Evolutionary conservation across 1,140 invertebrate genomes (phyloP).

Genomic region (Rhopalosiphum padi): DNA sequence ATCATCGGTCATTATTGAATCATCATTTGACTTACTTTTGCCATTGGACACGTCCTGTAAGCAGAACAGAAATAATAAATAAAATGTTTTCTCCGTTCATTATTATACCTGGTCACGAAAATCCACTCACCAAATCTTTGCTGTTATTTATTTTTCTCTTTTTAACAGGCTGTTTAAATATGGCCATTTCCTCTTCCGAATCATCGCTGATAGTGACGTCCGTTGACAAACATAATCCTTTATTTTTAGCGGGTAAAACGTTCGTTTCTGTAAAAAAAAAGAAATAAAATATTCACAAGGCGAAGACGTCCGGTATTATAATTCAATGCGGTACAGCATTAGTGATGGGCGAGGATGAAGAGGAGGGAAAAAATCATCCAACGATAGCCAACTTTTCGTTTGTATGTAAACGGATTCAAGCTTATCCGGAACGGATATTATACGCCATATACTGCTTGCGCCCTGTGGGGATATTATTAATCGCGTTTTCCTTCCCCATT

Average conservation of each 20-base stretch:
- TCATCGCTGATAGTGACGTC: not conserved
- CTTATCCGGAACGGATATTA: slow-evolving; percentile 49
- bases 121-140: not conserved
- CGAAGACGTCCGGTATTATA: slow-evolving; percentile 41
- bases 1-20: slow-evolving; percentile 44
- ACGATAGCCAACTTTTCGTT: slow-evolving; percentile 43
- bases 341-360: not conserved
- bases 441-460: not conserved
- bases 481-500: slow-evolving; percentile 52
- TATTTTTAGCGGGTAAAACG: not conserved
- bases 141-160: slow-evolving; percentile 32
- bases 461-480: slow-evolving; percentile 47
- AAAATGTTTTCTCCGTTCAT: not conserved
- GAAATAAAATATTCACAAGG: not conserved
- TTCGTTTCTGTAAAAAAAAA: slow-evolving; percentile 3
- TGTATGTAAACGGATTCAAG: slow-evolving; percentile 34
- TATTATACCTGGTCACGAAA: not conserved
- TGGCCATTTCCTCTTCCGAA: slow-evolving; percentile 49
- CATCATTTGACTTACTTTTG: not conserved
- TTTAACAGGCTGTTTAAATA: slow-evolving; percentile 49
- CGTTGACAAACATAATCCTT: not conserved
- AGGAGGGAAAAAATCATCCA: not conserved
- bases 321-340: not conserved
- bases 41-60: not conserved
- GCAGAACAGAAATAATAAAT: not conserved